Conservation (phyloP, 2,113 vertebrate genomes). For the Chauna torquata region DNA sequence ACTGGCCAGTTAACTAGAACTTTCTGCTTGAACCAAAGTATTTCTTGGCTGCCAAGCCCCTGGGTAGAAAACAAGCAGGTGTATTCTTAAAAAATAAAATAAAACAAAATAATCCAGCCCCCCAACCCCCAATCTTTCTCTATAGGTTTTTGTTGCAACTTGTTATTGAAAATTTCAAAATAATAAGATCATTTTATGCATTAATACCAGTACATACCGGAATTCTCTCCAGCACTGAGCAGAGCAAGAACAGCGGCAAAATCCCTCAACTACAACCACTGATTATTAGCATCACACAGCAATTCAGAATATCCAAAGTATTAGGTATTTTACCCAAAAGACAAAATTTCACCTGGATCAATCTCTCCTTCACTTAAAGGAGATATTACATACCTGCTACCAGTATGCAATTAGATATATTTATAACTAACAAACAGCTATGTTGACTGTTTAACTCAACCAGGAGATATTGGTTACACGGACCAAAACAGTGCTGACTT, state of each 20-base stretch:
- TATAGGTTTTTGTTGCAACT: neutral
- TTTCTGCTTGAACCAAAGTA: neutral
- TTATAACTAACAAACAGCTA: neutral
- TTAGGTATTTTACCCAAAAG: neutral
- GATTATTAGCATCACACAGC: neutral
- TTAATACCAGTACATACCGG: neutral
- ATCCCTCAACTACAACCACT: neutral
- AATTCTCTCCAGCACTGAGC: neutral
- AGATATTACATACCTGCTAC: neutral
- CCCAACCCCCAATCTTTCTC: neutral
- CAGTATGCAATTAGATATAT: neutral
- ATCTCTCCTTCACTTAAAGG: neutral
- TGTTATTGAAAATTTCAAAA: neutral
- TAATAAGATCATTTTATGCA: neutral
- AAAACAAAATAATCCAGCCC: neutral
- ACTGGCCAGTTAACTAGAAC: neutral
- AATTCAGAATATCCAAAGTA: neutral
- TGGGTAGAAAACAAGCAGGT: neutral
- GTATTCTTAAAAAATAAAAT: neutral
- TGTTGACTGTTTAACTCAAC: neutral
- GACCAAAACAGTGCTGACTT: neutral
- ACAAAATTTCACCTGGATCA: neutral
- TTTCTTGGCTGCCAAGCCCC: neutral
- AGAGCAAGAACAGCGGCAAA: neutral
- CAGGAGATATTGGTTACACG: neutral